Evolutionary conservation across 2,113 vertebrate species (phyloP).

Genomic region (Hassar affinis): DNA sequence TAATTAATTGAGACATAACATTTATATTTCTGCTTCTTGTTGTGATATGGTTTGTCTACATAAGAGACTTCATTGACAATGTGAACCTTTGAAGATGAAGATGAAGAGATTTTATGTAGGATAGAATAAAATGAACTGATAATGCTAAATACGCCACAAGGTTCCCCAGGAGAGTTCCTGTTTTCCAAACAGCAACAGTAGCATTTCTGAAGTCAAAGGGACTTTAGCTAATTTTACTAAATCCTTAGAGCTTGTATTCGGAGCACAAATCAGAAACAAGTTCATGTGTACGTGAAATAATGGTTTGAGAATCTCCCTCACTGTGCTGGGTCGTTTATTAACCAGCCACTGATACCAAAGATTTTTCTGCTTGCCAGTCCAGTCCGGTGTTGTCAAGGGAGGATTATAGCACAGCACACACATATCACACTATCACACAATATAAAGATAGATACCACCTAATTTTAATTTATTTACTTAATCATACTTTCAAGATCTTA

Average conservation of each 20-base stretch:
- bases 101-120: not conserved
- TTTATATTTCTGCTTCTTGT: conserved; percentile 81
- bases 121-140: not conserved
- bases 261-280: conserved; percentile 62
- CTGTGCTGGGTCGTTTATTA: conserved; percentile 92
- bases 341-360: conserved; percentile 99
- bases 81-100: not conserved
- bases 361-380: conserved; percentile 90
- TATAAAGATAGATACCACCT: no score
- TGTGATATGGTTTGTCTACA: not conserved
- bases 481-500: not conserved
- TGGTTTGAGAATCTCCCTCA: conserved; percentile 95
- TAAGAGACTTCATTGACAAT: not conserved
- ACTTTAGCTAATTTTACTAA: not conserved
- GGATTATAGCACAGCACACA: conserved; percentile 9
- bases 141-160: no score
- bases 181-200: not conserved
- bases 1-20: conserved; percentile 82
- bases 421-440: conserved; percentile 36
- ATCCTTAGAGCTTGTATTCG: conserved; percentile 50
- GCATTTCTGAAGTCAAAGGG: not conserved
- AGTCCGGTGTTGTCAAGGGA: conserved; percentile 64
- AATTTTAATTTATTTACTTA: not conserved
- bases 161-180: not conserved
- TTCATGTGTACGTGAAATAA: conserved; percentile 64